A percentile compares a stretch with the other conserved stretches of the same genome.
Evolutionary conservation across 2,888 invertebrate species (phyloP).

Genomic region (Xanthia togata): DNA sequence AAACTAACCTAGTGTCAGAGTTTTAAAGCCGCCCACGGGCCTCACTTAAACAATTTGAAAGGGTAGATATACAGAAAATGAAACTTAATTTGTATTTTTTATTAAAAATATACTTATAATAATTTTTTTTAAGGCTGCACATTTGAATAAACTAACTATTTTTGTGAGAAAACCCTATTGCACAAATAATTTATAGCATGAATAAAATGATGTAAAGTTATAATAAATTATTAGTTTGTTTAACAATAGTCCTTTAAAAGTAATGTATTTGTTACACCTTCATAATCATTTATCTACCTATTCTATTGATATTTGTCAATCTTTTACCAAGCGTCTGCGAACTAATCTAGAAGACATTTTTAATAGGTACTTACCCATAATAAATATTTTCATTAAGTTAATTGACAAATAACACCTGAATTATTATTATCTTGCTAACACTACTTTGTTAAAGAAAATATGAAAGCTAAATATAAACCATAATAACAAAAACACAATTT

Average conservation of each 20-base stretch:
- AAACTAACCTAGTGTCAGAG: no score
- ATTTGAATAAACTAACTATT: not conserved
- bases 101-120: no score
- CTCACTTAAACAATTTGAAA: no score
- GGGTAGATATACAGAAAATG: not conserved
- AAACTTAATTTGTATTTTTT: no score
- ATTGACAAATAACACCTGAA: not conserved
- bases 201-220: not conserved
- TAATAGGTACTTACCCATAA: not conserved
- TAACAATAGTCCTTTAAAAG: constrained; percentile 7
- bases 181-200: not conserved
- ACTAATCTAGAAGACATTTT: not conserved
- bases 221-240: not conserved
- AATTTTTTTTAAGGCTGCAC: no score
- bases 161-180: not conserved
- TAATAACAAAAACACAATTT: constrained; percentile 19
- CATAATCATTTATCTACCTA: not conserved
- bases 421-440: not conserved
- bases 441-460: constrained; percentile 18
- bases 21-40: no score
- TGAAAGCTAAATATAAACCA: constrained; percentile 18
- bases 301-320: not conserved
- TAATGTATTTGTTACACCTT: not conserved
- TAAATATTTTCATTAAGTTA: not conserved
- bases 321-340: not conserved